A percentile compares a stretch with the other conserved stretches of the same genome.
phyloP scores from a whole-genome alignment of 2,113 vertebrate genomes.

The Periophthalmodon schlosseri region DNA sequence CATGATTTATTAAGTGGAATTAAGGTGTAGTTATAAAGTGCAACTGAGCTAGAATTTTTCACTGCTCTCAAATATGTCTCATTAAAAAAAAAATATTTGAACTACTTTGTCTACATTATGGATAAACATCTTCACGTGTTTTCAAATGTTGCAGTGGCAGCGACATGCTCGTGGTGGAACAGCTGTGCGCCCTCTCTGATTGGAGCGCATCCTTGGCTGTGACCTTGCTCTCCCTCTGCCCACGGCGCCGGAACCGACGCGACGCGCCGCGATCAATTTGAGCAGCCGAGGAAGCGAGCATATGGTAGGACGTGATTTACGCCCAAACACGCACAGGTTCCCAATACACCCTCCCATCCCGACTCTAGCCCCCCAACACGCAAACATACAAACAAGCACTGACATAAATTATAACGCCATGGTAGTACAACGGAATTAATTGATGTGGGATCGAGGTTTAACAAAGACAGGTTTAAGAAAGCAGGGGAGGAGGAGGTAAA shows the following conservation, averaged over 20 bases:
- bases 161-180: slow-evolving; percentile 41
- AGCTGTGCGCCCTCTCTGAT: slow-evolving; percentile 65
- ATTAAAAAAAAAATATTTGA: background rate
- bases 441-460: slow-evolving; percentile 12
- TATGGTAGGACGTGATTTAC: slow-evolving; percentile 67
- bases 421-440: slow-evolving; percentile 16
- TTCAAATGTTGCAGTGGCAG: slow-evolving; percentile 27
- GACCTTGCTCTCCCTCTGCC: slow-evolving; percentile 65
- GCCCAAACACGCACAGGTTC: slow-evolving; percentile 36
- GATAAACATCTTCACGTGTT: background rate
- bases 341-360: slow-evolving; percentile 4
- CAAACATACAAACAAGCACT: slow-evolving; percentile 55
- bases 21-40: no score
- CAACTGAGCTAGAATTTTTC: background rate
- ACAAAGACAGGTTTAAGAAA: background rate
- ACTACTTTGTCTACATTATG: background rate
- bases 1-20: no score
- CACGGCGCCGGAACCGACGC: slow-evolving; percentile 46
- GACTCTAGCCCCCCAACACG: background rate
- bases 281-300: slow-evolving; percentile 49
- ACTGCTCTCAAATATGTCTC: background rate
- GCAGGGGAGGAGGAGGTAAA: background rate
- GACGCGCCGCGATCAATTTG: slow-evolving; percentile 66
- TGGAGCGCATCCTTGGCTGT: slow-evolving; percentile 69
- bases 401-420: slow-evolving; percentile 59